phyloP scores from a whole-genome alignment of 1,140 invertebrate genomes.

The Solen grandis region DNA sequence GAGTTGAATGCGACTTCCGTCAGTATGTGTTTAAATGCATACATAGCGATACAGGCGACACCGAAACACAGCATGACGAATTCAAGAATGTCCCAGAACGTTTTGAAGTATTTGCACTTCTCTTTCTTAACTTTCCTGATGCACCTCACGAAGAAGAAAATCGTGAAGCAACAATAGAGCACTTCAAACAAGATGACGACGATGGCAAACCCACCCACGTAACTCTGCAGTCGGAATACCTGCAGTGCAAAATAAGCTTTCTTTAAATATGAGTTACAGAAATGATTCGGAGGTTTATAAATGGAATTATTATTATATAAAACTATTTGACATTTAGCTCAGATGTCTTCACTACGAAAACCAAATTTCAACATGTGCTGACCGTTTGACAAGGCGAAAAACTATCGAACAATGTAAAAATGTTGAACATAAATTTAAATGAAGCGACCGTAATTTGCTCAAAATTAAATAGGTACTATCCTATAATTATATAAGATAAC shows the following conservation, averaged over 20 bases:
- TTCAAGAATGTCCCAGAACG: constrained; percentile 82
- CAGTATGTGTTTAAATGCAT: constrained; percentile 80
- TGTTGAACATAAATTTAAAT: too few species aligned
- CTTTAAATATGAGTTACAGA: too few species aligned
- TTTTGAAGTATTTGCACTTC: constrained; percentile 80
- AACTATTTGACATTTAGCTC: not conserved
- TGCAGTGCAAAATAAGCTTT: constrained; percentile 55
- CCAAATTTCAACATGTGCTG: not conserved
- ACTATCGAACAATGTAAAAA: not conserved
- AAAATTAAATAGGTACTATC: too few species aligned
- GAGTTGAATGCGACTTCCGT: constrained; percentile 79
- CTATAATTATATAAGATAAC: too few species aligned
- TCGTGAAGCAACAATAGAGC: constrained; percentile 75
- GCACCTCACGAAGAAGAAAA: constrained; percentile 78
- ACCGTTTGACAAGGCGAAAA: not conserved
- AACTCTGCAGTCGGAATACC: constrained; percentile 79
- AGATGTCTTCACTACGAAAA: not conserved
- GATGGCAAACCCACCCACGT: constrained; percentile 79
- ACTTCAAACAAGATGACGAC: constrained; percentile 78
- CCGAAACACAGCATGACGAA: constrained; percentile 80
- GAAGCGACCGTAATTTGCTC: too few species aligned
- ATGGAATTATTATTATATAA: not conserved
- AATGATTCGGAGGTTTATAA: too few species aligned
- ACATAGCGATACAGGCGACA: constrained; percentile 81
- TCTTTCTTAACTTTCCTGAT: constrained; percentile 75